phyloP scores from a whole-genome alignment of 2,888 invertebrate species.

The Tetheella fluctuosa region DNA sequence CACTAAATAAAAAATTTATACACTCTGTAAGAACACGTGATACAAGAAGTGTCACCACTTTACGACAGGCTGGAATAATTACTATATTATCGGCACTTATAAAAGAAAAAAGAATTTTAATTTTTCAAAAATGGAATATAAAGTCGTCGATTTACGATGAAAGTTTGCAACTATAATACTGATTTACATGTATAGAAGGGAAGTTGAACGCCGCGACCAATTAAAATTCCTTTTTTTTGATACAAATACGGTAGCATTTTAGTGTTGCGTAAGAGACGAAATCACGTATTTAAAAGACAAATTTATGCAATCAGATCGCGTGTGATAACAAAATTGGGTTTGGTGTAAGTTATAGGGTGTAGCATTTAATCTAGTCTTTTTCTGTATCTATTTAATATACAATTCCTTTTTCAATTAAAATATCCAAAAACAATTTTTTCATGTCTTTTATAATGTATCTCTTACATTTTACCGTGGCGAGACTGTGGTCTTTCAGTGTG shows the following conservation, averaged over 20 bases:
- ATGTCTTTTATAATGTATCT: too few relatives aligned
- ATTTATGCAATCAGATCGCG: constrained; percentile 72
- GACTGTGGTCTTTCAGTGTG: too few relatives aligned
- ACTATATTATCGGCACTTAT: constrained; percentile 47
- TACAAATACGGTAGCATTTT: constrained; percentile 69
- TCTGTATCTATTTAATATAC: not conserved
- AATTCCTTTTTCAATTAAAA: too few relatives aligned
- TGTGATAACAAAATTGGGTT: constrained; percentile 45
- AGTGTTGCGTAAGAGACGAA: constrained; percentile 55
- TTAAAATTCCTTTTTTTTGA: constrained; percentile 56
- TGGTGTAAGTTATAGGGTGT: constrained; percentile 16
- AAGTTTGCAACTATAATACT: constrained; percentile 51
- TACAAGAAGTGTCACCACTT: constrained; percentile 15
- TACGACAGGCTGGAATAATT: constrained; percentile 33
- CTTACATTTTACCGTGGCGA: too few relatives aligned
- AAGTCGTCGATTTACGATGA: constrained; percentile 59
- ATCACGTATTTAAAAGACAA: constrained; percentile 63
- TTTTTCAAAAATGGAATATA: constrained; percentile 46
- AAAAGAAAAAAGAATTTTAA: constrained; percentile 27
- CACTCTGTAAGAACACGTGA: constrained; percentile 11
- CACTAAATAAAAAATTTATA: constrained; percentile 39
- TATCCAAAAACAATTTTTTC: too few relatives aligned
- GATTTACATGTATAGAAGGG: constrained; percentile 55
- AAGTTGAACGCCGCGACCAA: constrained; percentile 47
- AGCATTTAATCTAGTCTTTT: not conserved